A percentile compares a stretch with the other conserved stretches of the same genome.
Evolutionary conservation across 2,797 vertebrate species (phyloP).

Genomic region (Xiphorhynchus erythropygius): DNA sequence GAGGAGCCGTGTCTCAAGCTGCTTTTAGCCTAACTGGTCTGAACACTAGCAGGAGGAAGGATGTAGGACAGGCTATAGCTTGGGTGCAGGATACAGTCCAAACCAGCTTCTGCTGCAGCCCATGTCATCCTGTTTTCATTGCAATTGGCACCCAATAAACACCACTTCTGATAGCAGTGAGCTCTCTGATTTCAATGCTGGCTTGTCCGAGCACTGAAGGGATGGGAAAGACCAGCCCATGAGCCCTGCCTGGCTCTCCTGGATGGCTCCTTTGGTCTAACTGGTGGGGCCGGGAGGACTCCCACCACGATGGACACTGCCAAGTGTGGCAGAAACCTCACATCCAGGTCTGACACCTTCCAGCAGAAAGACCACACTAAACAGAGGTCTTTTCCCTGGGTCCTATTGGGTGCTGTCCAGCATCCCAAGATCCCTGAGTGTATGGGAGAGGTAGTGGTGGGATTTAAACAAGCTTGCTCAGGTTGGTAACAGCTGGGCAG

Average conservation of each 20-base stretch:
- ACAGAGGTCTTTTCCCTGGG: background rate
- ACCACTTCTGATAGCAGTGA: background rate
- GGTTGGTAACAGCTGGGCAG: background rate
- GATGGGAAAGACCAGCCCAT: background rate
- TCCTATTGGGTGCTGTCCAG: background rate
- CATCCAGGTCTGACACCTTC: background rate
- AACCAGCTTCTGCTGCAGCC: background rate
- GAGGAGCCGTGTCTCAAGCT: background rate
- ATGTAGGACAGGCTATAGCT: background rate
- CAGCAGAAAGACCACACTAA: background rate
- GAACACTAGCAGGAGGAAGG: background rate
- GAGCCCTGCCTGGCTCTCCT: background rate
- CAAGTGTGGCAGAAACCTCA: background rate
- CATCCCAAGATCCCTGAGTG: background rate
- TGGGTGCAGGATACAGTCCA: background rate
- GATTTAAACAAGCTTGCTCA: background rate
- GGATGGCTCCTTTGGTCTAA: background rate
- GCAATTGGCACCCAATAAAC: slow-evolving; percentile 6
- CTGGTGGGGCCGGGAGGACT: background rate
- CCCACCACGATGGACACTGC: background rate
- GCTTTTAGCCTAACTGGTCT: background rate
- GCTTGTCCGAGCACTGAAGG: background rate
- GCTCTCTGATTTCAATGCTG: background rate
- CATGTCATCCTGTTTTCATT: background rate
- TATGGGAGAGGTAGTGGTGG: background rate